Conservation (phyloP, 30 jellyfish, hydroid and myxozoan genomes). For the Rhopilema esculentum region DNA sequence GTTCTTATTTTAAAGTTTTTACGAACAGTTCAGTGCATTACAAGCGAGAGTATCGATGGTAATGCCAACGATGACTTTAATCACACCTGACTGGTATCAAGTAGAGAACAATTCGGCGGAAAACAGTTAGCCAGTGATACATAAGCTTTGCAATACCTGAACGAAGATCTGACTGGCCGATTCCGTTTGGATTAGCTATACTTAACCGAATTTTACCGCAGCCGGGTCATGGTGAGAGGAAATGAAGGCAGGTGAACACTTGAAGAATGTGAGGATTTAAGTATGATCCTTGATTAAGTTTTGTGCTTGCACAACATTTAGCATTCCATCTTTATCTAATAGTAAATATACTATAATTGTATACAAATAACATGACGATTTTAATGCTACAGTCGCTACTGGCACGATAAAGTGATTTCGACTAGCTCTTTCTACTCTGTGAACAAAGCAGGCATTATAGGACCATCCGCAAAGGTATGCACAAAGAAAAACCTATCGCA, state of each 20-base stretch:
- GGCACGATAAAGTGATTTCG: not conserved
- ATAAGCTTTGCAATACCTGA: too few species aligned
- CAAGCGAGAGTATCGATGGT: too few species aligned
- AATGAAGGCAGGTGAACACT: not conserved
- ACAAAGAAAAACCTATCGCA: too few species aligned
- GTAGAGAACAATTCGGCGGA: too few species aligned
- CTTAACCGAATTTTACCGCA: not conserved
- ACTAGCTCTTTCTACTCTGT: not conserved
- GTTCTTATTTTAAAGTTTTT: too few species aligned
- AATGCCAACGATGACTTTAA: too few species aligned
- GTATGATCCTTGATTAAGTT: not conserved
- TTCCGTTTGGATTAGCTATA: too few species aligned
- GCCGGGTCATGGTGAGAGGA: not conserved
- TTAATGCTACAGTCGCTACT: not conserved
- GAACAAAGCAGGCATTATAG: not conserved
- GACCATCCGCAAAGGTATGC: too few species aligned
- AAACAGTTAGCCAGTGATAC: too few species aligned
- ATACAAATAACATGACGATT: not conserved
- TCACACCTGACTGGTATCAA: too few species aligned
- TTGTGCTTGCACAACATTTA: not conserved
- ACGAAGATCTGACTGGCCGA: too few species aligned
- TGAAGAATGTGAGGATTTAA: not conserved
- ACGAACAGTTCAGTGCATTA: too few species aligned
- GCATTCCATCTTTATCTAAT: not conserved
- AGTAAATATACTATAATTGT: not conserved